These are phyloP conservation scores for Muscicapa comitata DNA, from an alignment of 2,797 vertebrate genomes.

Conservation along the genomic window DNA sequence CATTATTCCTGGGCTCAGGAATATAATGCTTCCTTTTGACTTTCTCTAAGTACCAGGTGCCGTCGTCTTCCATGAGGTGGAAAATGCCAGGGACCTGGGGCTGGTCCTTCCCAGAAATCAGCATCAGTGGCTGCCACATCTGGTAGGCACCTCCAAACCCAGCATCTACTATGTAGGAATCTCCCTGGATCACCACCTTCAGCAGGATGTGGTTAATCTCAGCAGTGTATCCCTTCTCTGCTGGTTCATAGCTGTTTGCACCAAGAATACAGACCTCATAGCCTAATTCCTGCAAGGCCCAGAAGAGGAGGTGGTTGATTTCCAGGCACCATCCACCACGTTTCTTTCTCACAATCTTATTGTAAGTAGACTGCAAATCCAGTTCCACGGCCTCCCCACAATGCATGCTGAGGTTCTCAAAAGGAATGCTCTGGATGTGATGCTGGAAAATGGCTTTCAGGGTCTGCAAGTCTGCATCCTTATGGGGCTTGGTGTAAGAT, in stretches of 20 bases:
- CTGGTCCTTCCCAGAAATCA: slow-evolving; percentile 82
- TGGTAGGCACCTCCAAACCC: slow-evolving; percentile 79
- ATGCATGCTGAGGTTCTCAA: slow-evolving; percentile 88
- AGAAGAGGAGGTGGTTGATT: slow-evolving; percentile 82
- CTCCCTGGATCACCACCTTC: slow-evolving; percentile 74
- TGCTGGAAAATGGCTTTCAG: slow-evolving; percentile 78
- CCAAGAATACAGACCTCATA: slow-evolving; percentile 74
- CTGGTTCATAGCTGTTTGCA: slow-evolving; percentile 65
- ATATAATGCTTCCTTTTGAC: slow-evolving; percentile 73
- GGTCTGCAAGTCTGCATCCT: slow-evolving; percentile 77
- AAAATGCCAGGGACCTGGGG: slow-evolving; percentile 79
- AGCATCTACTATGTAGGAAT: slow-evolving; percentile 79
- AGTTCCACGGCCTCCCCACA: slow-evolving; percentile 76
- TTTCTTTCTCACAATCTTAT: slow-evolving; percentile 78
- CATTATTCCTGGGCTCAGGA: slow-evolving; percentile 65
- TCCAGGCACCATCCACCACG: slow-evolving; percentile 88
- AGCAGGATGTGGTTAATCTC: slow-evolving; percentile 77
- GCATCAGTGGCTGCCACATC: slow-evolving; percentile 79
- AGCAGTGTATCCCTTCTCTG: slow-evolving; percentile 18
- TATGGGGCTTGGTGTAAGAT: slow-evolving; percentile 69
- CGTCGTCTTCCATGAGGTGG: slow-evolving; percentile 69
- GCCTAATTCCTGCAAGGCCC: slow-evolving; percentile 82
- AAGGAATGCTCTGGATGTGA: slow-evolving; percentile 79
- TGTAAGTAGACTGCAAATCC: slow-evolving; percentile 72
- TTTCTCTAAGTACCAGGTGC: slow-evolving; percentile 82